A percentile compares a stretch with the other conserved stretches of the same genome.
Conservation (phyloP, 2,113 vertebrate genomes). For the Todiramphus chloris region DNA sequence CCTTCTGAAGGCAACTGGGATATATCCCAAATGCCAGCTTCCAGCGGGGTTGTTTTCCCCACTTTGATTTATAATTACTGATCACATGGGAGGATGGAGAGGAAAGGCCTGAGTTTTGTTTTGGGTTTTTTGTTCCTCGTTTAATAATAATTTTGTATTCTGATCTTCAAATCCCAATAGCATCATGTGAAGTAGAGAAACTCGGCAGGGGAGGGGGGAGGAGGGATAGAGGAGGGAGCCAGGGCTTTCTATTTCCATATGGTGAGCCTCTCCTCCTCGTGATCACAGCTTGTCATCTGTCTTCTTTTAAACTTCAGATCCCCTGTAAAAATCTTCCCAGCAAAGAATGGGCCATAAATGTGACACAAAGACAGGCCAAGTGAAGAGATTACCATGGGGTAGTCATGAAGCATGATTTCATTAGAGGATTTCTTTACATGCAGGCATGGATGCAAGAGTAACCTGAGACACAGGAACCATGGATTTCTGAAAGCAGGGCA, state of each 20-base stretch:
- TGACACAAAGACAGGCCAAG: constrained; percentile 44
- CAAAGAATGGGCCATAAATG: constrained; percentile 53
- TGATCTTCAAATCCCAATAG: constrained; percentile 66
- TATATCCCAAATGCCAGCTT: constrained; percentile 17
- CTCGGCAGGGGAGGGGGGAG: constrained; percentile 62
- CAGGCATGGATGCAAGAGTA: accelerated
- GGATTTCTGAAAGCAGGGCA: neutral
- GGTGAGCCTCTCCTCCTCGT: constrained; percentile 53
- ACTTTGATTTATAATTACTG: constrained; percentile 49
- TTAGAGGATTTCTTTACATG: neutral
- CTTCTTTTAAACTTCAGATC: constrained; percentile 70
- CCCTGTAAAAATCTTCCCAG: constrained; percentile 66
- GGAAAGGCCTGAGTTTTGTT: neutral
- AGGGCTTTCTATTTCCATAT: constrained; percentile 67
- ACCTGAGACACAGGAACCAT: accelerated
- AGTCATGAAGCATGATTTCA: neutral
- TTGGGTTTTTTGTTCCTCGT: neutral
- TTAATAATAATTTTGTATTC: constrained; percentile 68
- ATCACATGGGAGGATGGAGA: constrained; percentile 35
- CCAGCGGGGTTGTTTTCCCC: constrained; percentile 2
- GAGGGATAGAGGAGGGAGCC: constrained; percentile 49
- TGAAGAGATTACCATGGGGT: neutral
- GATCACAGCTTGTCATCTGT: constrained; percentile 69
- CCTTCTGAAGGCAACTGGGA: neutral
- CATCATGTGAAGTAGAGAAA: constrained; percentile 54